Percentiles rank a stretch among this genome's conserved stretches.
Evolutionary conservation across 2,113 vertebrate species (phyloP).

Genomic region (Anas platyrhynchos): DNA sequence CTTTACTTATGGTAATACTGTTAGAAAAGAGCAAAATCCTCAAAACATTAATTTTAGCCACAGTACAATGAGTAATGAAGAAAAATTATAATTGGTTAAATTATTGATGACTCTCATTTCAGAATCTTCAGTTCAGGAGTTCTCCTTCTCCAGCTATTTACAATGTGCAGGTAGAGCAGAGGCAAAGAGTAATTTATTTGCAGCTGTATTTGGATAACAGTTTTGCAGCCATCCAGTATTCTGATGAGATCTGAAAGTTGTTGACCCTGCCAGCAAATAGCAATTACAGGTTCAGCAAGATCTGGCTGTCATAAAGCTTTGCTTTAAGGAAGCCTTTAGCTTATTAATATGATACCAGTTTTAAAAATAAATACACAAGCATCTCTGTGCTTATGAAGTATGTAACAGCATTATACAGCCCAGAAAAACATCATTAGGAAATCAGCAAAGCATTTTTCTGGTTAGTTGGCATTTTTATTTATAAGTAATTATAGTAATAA

Average conservation of each 20-base stretch:
- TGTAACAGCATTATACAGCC: not conserved
- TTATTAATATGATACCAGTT: not conserved
- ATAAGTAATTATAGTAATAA: not conserved
- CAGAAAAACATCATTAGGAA: not conserved
- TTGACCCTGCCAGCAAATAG: conserved; percentile 17
- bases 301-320: not conserved
- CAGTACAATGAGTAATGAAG: not conserved
- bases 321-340: not conserved
- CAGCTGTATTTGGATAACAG: not conserved
- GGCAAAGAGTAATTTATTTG: not conserved
- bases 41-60: not conserved
- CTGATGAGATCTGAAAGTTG: not conserved
- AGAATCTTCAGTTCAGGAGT: conserved; percentile 23
- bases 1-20: not conserved
- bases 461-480: not conserved
- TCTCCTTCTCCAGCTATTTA: conserved; percentile 9
- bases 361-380: not conserved
- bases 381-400: not conserved
- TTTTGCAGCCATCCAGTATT: not conserved
- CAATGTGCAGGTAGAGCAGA: not conserved
- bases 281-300: not conserved
- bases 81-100: conserved; percentile 19
- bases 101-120: conserved; percentile 22
- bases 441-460: not conserved
- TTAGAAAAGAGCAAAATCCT: conserved; percentile 13